phyloP scores from a whole-genome alignment of 2,888 invertebrate genomes.

The Calameuta filiformis region DNA sequence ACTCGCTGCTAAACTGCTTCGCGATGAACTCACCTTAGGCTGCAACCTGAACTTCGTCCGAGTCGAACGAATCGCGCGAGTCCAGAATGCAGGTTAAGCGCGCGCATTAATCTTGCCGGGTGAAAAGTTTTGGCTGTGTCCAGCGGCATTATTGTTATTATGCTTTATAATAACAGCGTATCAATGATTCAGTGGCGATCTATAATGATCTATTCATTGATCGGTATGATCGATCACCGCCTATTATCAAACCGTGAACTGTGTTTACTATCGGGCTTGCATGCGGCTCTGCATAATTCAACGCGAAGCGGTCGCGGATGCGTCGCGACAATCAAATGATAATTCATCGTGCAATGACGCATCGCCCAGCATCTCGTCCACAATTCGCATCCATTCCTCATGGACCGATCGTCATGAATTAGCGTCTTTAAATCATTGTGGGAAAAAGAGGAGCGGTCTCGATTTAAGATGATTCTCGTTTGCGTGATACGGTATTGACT shows the following conservation, averaged over 20 bases:
- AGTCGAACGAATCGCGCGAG: neutral
- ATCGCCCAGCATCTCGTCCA: neutral
- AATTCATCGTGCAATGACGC: neutral
- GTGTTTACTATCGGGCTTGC: neutral
- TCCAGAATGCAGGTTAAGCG: neutral
- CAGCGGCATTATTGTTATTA: neutral
- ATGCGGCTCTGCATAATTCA: neutral
- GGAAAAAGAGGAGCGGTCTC: neutral
- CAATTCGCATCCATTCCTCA: neutral
- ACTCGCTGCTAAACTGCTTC: neutral
- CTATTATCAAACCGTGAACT: neutral
- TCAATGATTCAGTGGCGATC: neutral
- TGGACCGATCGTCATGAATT: neutral
- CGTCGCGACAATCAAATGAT: neutral
- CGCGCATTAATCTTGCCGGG: neutral
- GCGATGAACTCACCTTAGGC: neutral
- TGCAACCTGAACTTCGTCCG: neutral
- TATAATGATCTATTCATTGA: conserved; percentile 3
- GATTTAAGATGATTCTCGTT: neutral
- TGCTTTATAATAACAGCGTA: neutral
- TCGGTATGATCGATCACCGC: neutral
- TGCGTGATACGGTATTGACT: neutral
- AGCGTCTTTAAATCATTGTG: neutral
- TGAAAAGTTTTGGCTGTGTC: neutral
- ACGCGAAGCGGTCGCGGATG: neutral